Percentiles rank a stretch among this genome's conserved stretches.
Evolutionary conservation across 2,113 vertebrate species (phyloP).

Genomic region (Thamnophis sirtalis): DNA sequence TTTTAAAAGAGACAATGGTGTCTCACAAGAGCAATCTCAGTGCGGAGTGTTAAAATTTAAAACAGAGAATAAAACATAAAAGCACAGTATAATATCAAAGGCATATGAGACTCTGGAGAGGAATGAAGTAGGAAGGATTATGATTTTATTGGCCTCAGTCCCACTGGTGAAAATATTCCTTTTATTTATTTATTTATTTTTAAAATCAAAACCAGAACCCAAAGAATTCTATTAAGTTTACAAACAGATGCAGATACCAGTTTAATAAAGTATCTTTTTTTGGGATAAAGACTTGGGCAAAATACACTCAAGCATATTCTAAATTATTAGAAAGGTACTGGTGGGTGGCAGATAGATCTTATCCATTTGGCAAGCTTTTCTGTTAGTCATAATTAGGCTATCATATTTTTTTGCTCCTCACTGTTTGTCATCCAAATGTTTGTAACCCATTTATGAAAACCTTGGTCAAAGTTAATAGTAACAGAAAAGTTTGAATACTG

Average conservation of each 20-base stretch:
- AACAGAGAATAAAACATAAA: conserved; percentile 32
- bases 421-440: not conserved
- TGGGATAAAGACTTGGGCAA: not conserved
- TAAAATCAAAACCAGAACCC: not conserved
- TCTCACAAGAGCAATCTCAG: conserved; percentile 23
- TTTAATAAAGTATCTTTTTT: not conserved
- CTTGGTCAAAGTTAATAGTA: not conserved
- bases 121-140: conserved; percentile 2
- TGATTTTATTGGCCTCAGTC: conserved; percentile 8
- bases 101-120: conserved; percentile 8
- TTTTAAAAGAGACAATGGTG: conserved; percentile 1
- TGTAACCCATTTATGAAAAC: not conserved
- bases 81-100: conserved; percentile 30
- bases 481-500: not conserved
- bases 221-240: not conserved
- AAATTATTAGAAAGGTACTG: not conserved
- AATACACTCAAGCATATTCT: not conserved
- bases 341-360: not conserved
- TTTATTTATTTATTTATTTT: not conserved
- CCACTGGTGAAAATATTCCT: conserved; percentile 1
- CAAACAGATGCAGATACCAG: not conserved
- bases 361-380: not conserved
- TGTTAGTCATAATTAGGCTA: not conserved
- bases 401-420: not conserved
- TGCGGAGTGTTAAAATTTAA: conserved; percentile 30